Conservation (phyloP, 2,797 vertebrate genomes). For the Tapirus indicus region DNA sequence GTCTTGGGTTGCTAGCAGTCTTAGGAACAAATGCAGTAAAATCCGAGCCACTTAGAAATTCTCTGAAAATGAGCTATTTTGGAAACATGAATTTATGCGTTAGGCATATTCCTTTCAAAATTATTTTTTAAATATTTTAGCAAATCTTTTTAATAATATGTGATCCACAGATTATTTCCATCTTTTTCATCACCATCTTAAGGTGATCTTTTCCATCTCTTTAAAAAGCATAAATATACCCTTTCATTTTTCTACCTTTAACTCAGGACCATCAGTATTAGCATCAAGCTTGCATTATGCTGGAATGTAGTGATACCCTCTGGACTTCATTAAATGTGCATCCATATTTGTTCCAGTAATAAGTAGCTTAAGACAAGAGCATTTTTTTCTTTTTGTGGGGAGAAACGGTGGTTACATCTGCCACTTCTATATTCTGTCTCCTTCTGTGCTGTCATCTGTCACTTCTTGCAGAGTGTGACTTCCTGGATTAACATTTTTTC, state of each 20-base stretch:
- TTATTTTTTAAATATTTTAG: not conserved
- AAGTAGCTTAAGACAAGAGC: not conserved
- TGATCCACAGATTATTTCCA: not conserved
- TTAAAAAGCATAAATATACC: not conserved
- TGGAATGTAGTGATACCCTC: not conserved
- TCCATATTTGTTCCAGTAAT: not conserved
- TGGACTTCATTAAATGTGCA: slow-evolving; percentile 5
- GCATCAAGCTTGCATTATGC: not conserved
- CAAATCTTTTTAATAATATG: not conserved
- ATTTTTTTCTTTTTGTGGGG: not conserved
- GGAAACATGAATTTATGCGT: not conserved
- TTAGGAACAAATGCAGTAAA: not conserved
- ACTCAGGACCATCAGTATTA: not conserved
- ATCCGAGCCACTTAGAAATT: not conserved
- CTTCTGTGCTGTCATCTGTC: slow-evolving; percentile 49
- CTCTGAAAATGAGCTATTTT: not conserved
- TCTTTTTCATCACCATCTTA: too few species aligned
- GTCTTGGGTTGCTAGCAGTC: not conserved
- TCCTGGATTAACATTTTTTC: not conserved
- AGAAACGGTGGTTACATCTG: slow-evolving; percentile 15
- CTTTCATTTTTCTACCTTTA: not conserved
- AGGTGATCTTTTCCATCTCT: not conserved
- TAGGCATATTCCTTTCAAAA: not conserved
- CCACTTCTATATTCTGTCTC: slow-evolving; percentile 48
- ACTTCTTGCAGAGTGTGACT: slow-evolving; percentile 31